Conservation (phyloP, 2,797 vertebrate species). For the Sebastes elongatus region DNA sequence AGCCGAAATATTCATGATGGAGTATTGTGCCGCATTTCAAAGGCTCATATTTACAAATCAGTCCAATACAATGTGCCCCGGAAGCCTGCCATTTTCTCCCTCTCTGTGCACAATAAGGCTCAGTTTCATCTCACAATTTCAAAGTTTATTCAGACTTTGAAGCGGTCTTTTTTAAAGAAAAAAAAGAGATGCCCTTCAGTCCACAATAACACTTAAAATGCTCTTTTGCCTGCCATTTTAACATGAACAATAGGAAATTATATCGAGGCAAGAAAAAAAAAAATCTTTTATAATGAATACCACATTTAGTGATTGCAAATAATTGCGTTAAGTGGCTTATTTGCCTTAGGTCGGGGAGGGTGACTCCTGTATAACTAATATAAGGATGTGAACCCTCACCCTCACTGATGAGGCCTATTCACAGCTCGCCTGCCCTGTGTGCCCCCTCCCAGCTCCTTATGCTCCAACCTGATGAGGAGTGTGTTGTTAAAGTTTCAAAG, state of each 20-base stretch:
- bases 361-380: constrained; percentile 93
- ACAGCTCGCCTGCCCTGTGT: constrained; percentile 89
- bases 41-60: constrained; percentile 84
- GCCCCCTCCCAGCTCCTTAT: constrained; percentile 83
- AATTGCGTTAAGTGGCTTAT: constrained; percentile 95
- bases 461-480: constrained; percentile 87
- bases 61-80: constrained; percentile 62
- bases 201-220: constrained; percentile 80
- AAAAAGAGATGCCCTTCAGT: constrained; percentile 62
- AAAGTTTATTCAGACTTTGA: constrained; percentile 85
- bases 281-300: constrained; percentile 91
- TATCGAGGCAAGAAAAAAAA: constrained; percentile 72
- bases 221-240: constrained; percentile 82
- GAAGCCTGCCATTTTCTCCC: constrained; percentile 73
- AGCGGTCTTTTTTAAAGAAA: constrained; percentile 50
- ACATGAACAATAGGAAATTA: constrained; percentile 92
- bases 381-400: constrained; percentile 92
- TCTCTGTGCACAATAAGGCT: constrained; percentile 74
- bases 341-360: constrained; percentile 89
- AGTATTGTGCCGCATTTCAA: constrained; percentile 65
- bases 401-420: constrained; percentile 98
- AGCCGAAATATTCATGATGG: constrained; percentile 70
- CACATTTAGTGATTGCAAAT: constrained; percentile 98
- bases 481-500: constrained; percentile 86
- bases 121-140: constrained; percentile 74